phyloP scores from a whole-genome alignment of 2,888 invertebrate genomes.

The Deroplatys truncata region DNA sequence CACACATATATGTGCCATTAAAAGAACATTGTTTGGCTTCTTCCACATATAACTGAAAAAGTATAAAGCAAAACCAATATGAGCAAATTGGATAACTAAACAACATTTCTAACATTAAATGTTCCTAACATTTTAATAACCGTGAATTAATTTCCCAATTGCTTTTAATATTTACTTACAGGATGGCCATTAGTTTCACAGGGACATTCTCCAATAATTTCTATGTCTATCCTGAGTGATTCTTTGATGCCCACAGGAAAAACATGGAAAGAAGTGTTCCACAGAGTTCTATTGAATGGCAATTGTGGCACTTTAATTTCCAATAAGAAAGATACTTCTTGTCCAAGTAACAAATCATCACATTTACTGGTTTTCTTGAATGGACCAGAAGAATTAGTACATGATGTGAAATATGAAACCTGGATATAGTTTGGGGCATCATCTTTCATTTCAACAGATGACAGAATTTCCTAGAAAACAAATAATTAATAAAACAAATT shows the following conservation, averaged over 20 bases:
- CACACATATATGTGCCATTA: slow-evolving; percentile 82
- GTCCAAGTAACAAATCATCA: slow-evolving; percentile 69
- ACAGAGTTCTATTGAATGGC: slow-evolving; percentile 73
- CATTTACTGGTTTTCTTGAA: slow-evolving; percentile 78
- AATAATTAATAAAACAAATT: background rate
- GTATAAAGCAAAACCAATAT: background rate
- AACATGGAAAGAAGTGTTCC: slow-evolving; percentile 81
- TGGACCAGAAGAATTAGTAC: slow-evolving; percentile 56
- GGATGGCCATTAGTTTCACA: slow-evolving; percentile 72
- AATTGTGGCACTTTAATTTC: slow-evolving; percentile 81
- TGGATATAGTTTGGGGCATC: slow-evolving; percentile 73
- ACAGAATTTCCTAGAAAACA: slow-evolving; percentile 76
- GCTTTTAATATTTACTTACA: slow-evolving; percentile 39
- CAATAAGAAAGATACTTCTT: slow-evolving; percentile 66
- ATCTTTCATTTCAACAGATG: slow-evolving; percentile 88
- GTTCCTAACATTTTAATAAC: background rate
- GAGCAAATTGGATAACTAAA: background rate
- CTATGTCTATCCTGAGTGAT: slow-evolving; percentile 77
- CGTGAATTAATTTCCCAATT: background rate
- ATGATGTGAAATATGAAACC: slow-evolving; percentile 79
- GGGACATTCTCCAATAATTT: slow-evolving; percentile 92
- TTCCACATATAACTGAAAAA: background rate
- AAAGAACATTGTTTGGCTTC: slow-evolving; percentile 56
- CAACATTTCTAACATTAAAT: no score
- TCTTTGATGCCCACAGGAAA: slow-evolving; percentile 94